Evolutionary conservation across 2,113 vertebrate species (phyloP).

Genomic region (Pachyramphus minor): DNA sequence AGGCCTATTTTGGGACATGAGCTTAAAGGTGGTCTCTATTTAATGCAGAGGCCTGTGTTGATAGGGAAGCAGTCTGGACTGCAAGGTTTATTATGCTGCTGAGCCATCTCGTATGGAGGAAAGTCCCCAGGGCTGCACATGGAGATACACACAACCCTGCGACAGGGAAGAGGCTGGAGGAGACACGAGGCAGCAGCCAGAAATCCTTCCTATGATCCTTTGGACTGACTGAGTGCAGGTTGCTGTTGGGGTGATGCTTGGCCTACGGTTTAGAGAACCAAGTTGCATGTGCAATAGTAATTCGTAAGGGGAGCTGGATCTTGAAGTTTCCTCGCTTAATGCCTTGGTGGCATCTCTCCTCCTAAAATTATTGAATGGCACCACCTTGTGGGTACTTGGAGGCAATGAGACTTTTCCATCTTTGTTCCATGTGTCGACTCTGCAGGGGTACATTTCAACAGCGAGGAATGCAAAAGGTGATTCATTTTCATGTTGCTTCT

Average conservation of each 20-base stretch:
- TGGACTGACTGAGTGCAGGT: neutral
- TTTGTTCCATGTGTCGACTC: neutral
- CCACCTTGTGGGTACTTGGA: conserved; percentile 42
- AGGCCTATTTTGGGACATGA: neutral
- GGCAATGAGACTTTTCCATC: neutral
- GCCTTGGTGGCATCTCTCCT: neutral
- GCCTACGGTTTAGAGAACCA: rapidly evolving
- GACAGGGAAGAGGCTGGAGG: neutral
- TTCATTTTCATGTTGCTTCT: neutral
- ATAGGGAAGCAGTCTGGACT: neutral
- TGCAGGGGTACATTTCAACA: neutral
- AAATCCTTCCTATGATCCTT: neutral
- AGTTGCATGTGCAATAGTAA: neutral
- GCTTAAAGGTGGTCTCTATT: neutral
- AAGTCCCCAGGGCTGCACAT: neutral
- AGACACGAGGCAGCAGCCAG: neutral
- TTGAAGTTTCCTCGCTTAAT: neutral
- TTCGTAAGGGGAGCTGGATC: neutral
- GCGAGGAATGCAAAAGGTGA: neutral
- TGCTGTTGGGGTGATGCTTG: neutral
- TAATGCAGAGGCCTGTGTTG: neutral
- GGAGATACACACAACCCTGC: neutral
- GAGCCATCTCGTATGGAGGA: neutral
- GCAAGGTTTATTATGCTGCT: neutral
- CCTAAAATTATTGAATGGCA: conserved; percentile 31